phyloP scores from a whole-genome alignment of 2,797 vertebrate genomes.

The Melopsittacus undulatus region DNA sequence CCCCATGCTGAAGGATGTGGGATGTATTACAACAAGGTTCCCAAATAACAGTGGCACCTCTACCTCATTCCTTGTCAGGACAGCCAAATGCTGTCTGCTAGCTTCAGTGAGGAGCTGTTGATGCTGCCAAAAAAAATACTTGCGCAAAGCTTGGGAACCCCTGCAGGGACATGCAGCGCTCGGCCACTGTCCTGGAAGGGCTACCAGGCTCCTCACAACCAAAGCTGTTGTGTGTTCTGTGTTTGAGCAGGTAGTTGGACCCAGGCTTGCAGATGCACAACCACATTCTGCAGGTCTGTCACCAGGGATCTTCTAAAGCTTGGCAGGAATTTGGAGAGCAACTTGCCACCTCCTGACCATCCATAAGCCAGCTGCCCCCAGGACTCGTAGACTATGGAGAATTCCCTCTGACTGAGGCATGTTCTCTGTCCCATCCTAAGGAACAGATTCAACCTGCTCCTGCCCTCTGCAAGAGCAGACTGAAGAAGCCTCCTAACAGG shows the following conservation, averaged over 20 bases:
- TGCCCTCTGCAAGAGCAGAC: not conserved
- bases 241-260: not conserved
- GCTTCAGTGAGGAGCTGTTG: not conserved
- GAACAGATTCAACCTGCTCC: not conserved
- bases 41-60: not conserved
- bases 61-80: not conserved
- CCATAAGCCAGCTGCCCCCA: not conserved
- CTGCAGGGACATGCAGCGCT: not conserved
- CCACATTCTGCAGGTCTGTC: not conserved
- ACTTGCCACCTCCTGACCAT: not conserved
- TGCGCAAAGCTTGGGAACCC: not conserved
- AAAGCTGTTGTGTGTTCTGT: not conserved
- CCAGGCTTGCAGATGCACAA: not conserved
- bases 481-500: conserved; percentile 27
- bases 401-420: not conserved
- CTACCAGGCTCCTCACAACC: not conserved
- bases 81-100: not conserved
- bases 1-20: not conserved
- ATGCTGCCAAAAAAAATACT: not conserved
- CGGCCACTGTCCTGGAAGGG: not conserved
- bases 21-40: not conserved
- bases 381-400: accelerated
- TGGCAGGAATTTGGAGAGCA: not conserved
- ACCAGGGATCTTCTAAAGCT: not conserved
- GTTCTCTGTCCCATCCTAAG: not conserved